A percentile compares a stretch with the other conserved stretches of the same genome.
These are phyloP conservation scores for Nasonia giraulti DNA, from an alignment of 1,140 invertebrate genomes.

Conservation along the genomic window DNA sequence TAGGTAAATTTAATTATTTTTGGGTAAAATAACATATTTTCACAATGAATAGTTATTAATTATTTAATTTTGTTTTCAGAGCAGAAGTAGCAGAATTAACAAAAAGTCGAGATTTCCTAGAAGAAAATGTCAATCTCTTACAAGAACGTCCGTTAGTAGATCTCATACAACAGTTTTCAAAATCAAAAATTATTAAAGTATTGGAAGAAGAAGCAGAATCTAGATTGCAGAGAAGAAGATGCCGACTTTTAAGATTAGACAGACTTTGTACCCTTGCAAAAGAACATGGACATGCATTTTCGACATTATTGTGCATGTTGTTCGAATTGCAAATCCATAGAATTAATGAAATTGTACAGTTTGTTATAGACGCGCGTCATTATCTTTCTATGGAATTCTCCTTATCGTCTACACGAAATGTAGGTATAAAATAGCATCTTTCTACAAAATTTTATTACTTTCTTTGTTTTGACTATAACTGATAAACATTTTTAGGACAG, in stretches of 20 bases:
- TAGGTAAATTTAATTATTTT: slow-evolving; percentile 47
- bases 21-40: background rate
- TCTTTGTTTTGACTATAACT: background rate
- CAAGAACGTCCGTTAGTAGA: slow-evolving; percentile 60
- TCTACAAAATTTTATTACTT: background rate
- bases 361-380: slow-evolving; percentile 63
- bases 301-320: slow-evolving; percentile 66
- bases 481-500: slow-evolving; percentile 58
- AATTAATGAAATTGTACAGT: slow-evolving; percentile 62
- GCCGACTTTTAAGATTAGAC: slow-evolving; percentile 61
- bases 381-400: slow-evolving; percentile 66
- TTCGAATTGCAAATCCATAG: slow-evolving; percentile 65
- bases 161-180: slow-evolving; percentile 57
- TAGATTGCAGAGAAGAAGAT: slow-evolving; percentile 58
- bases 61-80: slow-evolving; percentile 54
- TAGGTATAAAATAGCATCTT: slow-evolving; percentile 56
- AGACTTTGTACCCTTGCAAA: slow-evolving; percentile 59
- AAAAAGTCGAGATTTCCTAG: slow-evolving; percentile 62
- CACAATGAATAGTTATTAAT: slow-evolving; percentile 41
- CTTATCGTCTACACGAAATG: slow-evolving; percentile 62
- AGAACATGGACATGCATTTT: slow-evolving; percentile 65
- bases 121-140: slow-evolving; percentile 63
- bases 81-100: slow-evolving; percentile 62
- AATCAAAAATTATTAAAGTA: slow-evolving; percentile 60
- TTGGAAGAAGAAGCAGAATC: slow-evolving; percentile 58